These are phyloP conservation scores for Amblyraja radiata DNA, from an alignment of 2,797 vertebrate genomes.

Conservation along the genomic window DNA sequence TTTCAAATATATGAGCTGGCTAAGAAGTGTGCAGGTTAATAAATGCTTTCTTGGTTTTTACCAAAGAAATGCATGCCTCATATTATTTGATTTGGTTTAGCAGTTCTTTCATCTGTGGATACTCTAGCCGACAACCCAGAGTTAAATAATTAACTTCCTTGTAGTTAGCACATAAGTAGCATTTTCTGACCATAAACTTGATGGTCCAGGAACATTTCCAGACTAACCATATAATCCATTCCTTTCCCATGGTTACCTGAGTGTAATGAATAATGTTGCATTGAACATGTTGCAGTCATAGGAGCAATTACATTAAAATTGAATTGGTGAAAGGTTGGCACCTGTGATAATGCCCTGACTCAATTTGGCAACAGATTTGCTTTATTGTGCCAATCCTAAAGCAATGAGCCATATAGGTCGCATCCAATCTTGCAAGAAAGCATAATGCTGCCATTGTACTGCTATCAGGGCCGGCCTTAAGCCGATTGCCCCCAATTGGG, in stretches of 20 bases:
- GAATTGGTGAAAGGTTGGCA: not conserved
- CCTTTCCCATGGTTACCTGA: not conserved
- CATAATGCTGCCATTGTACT: not conserved
- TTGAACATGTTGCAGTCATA: not conserved
- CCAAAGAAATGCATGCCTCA: not conserved
- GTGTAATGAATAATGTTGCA: not conserved
- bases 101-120: not conserved
- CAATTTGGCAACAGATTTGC: not conserved
- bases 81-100: slow-evolving; percentile 4
- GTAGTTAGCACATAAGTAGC: not conserved
- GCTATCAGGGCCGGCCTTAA: no score
- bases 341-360: not conserved
- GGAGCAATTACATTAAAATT: no score
- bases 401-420: not conserved
- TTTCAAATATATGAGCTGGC: not conserved
- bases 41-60: not conserved
- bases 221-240: not conserved
- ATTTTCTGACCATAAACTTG: not conserved
- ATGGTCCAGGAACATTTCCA: not conserved
- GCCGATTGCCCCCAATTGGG: no score
- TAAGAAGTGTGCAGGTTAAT: slow-evolving; percentile 3
- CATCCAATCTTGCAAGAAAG: not conserved
- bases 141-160: not conserved
- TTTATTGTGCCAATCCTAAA: not conserved
- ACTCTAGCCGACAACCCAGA: not conserved